Conservation (phyloP, 2,113 vertebrate genomes). For the Potamarius usumacintae region DNA sequence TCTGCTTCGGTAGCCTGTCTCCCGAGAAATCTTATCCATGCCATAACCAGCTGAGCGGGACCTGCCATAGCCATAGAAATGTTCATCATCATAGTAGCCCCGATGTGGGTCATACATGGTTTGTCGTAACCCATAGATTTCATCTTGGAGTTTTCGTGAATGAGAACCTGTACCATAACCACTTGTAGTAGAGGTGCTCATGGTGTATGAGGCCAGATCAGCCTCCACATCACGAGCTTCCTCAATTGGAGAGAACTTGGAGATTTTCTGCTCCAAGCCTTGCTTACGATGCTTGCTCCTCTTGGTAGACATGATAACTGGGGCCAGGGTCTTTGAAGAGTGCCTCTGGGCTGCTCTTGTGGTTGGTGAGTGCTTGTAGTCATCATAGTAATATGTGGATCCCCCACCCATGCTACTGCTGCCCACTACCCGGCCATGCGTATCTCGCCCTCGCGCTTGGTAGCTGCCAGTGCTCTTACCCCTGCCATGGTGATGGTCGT, state of each 20-base stretch:
- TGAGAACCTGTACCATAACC: conserved; percentile 75
- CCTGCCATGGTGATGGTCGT: conserved; percentile 86
- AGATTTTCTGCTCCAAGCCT: conserved; percentile 96
- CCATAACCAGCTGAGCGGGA: conserved; percentile 85
- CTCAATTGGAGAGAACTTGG: conserved; percentile 98
- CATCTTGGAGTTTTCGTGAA: conserved; percentile 86
- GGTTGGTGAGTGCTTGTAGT: conserved; percentile 77
- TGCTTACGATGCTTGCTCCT: conserved; percentile 97
- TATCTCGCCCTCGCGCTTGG: conserved; percentile 63
- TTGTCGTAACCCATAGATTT: conserved; percentile 90
- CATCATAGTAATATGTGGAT: conserved; percentile 85
- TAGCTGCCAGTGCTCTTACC: conserved; percentile 81
- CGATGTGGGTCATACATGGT: conserved; percentile 82
- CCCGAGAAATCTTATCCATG: conserved; percentile 84
- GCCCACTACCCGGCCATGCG: conserved; percentile 77
- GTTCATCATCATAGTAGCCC: conserved; percentile 84
- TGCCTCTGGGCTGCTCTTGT: conserved; percentile 79
- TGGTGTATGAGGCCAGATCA: conserved; percentile 87
- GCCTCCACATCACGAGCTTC: conserved; percentile 96
- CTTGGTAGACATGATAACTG: conserved; percentile 88
- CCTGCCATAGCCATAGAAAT: conserved; percentile 80
- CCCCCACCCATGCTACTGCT: conserved; percentile 78
- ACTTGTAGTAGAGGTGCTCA: conserved; percentile 64
- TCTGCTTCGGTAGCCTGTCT: conserved; percentile 83
- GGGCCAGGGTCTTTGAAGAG: conserved; percentile 86